Conservation (phyloP, 2,888 invertebrate genomes). For the Phaonia tiefii region DNA sequence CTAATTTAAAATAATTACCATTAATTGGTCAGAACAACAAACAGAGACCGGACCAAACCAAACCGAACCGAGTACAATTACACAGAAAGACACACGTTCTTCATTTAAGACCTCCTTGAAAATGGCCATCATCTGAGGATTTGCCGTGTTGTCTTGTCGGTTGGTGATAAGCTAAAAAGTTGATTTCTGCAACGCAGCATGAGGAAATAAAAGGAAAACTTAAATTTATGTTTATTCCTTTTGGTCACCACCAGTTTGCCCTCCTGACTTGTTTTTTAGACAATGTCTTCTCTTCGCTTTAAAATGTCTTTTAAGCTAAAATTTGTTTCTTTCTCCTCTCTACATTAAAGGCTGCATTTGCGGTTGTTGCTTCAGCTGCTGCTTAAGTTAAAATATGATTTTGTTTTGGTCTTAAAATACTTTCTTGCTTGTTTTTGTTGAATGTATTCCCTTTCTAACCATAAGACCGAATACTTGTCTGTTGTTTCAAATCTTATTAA, state of each 20-base stretch:
- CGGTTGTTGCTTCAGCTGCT: not conserved
- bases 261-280: not conserved
- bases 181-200: not conserved
- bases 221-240: slow-evolving; percentile 25
- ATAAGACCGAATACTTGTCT: not conserved
- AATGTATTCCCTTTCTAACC: not conserved
- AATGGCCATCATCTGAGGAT: slow-evolving; percentile 11
- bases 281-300: no score
- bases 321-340: not conserved
- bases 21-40: slow-evolving; percentile 69
- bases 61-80: not conserved
- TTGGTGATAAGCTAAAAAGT: slow-evolving; percentile 24
- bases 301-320: slow-evolving; percentile 6
- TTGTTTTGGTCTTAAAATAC: slow-evolving; percentile 38
- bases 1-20: slow-evolving; percentile 74
- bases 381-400: slow-evolving; percentile 48
- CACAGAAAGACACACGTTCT: not conserved
- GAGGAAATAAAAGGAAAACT: not conserved
- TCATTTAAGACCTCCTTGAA: not conserved
- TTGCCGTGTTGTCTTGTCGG: not conserved
- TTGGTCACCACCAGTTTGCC: slow-evolving; percentile 17
- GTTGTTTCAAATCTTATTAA: slow-evolving; percentile 47
- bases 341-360: not conserved
- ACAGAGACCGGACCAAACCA: slow-evolving; percentile 4
- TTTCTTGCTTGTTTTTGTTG: slow-evolving; percentile 17